These are phyloP conservation scores for Physeter macrocephalus DNA, from an alignment of 2,113 vertebrate species.

Conservation along the genomic window DNA sequence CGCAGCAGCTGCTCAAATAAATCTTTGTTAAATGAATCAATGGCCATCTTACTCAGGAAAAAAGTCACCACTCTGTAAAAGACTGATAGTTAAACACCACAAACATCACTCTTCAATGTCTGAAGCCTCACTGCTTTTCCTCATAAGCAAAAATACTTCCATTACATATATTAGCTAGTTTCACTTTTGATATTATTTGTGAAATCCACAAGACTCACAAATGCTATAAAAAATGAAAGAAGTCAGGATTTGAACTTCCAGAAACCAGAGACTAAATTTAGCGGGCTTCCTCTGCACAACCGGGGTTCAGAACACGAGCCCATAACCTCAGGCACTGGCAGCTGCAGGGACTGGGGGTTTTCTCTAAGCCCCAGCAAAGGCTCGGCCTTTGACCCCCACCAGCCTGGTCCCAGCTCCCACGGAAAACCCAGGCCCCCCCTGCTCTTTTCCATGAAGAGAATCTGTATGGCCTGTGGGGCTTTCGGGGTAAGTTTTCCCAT, in stretches of 20 bases:
- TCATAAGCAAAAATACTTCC: neutral
- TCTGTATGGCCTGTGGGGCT: rapidly evolving
- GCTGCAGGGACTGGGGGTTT: too few relatives aligned
- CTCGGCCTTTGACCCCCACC: rapidly evolving
- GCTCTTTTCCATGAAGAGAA: neutral
- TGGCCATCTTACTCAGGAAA: neutral
- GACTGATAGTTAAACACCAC: neutral
- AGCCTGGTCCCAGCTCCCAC: neutral
- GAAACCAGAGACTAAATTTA: neutral
- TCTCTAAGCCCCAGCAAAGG: neutral
- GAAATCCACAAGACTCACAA: neutral
- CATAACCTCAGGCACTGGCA: neutral
- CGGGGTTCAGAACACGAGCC: rapidly evolving
- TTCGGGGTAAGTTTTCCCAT: neutral
- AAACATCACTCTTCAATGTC: too few relatives aligned
- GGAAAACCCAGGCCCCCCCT: too few relatives aligned
- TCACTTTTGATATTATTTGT: too few relatives aligned
- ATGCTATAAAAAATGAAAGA: neutral
- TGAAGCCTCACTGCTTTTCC: neutral
- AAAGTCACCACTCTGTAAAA: neutral
- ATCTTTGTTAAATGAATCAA: neutral
- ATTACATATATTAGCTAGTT: rapidly evolving
- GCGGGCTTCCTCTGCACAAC: rapidly evolving
- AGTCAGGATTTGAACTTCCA: too few relatives aligned
- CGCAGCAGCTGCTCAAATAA: neutral